phyloP scores from a whole-genome alignment of 2,113 vertebrate genomes.

The Noctilio leporinus region DNA sequence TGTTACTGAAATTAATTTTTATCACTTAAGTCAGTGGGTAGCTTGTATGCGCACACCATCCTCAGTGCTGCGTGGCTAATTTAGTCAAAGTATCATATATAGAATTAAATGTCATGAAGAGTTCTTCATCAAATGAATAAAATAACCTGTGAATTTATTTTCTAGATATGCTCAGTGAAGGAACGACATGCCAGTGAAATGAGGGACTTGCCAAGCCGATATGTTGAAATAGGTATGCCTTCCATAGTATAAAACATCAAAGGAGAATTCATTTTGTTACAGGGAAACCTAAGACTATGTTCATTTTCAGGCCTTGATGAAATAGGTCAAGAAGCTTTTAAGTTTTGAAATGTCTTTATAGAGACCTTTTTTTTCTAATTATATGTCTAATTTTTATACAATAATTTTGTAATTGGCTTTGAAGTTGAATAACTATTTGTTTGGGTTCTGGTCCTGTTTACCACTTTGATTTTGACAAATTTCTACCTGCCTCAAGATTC shows the following conservation, averaged over 20 bases:
- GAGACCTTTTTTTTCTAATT: background rate
- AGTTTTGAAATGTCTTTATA: background rate
- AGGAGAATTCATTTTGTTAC: background rate
- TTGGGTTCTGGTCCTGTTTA: background rate
- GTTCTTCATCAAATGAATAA: background rate
- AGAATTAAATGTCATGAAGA: background rate
- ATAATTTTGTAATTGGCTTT: background rate
- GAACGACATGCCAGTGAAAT: slow-evolving; percentile 93
- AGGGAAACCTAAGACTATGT: background rate
- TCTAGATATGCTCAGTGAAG: slow-evolving; percentile 94
- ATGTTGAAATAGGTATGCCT: slow-evolving; percentile 95
- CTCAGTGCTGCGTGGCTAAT: background rate
- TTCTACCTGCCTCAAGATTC: background rate
- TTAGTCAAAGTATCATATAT: background rate
- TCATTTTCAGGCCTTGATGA: background rate
- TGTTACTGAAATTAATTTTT: slow-evolving; percentile 23
- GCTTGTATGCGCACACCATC: background rate
- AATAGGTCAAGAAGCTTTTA: background rate
- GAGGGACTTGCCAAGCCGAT: slow-evolving; percentile 94
- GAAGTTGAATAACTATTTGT: background rate
- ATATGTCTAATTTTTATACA: background rate
- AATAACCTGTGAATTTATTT: slow-evolving; percentile 51
- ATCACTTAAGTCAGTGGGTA: background rate
- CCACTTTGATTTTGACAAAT: background rate
- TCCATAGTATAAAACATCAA: background rate